Evolutionary conservation across 2,888 invertebrate species (phyloP), one percentile per base, ranked within the genome.

Genomic region (Strigamia transsilvanica): DNA sequence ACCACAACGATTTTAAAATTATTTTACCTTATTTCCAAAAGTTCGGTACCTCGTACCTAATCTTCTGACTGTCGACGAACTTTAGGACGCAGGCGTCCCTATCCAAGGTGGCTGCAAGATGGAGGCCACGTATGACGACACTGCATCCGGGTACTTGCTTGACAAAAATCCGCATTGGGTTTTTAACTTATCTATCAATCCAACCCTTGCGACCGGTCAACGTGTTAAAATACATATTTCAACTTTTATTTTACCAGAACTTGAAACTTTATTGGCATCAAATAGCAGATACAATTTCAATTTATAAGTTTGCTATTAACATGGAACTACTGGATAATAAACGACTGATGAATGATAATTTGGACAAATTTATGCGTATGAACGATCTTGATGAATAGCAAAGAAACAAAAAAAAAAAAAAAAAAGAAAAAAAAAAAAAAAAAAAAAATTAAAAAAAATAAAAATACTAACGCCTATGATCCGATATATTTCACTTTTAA

Each of bases 261-360:
- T 27, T 73, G 18, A 18, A 38, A 38, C 38, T 73, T 73, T 73
- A 73, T 73, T 73, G 73, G n/a, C 73, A 27, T 73, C 6, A 73
- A 73, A n/a, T 73, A 27, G 73, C 32, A 32, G 73, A 73, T 73
- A 73, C 73, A 73, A 13, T 73, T 73, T 27, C 27, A 27, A 27
- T 27, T 56, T 18, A 13, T 5, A 10, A 9, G 13, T 15, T 32
- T 27, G 27, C 32, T 27, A 32, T 15, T 32, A 73, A 73, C 73
- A 32, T 27, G 73, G 32, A 73, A 73, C 73, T 73, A 73, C 73
- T 73, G 56, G 27, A 73, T 73, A 73, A n/a, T 73, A 73, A 73
- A 73, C 32, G 73, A 73, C 23, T 73, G 73, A 73, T 32, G 73
- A 73, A 27, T 73, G 73, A 32, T 12, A 18, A 32, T 73, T 73